Conservation (phyloP, 2,888 invertebrate genomes). For the Oithona nana region DNA sequence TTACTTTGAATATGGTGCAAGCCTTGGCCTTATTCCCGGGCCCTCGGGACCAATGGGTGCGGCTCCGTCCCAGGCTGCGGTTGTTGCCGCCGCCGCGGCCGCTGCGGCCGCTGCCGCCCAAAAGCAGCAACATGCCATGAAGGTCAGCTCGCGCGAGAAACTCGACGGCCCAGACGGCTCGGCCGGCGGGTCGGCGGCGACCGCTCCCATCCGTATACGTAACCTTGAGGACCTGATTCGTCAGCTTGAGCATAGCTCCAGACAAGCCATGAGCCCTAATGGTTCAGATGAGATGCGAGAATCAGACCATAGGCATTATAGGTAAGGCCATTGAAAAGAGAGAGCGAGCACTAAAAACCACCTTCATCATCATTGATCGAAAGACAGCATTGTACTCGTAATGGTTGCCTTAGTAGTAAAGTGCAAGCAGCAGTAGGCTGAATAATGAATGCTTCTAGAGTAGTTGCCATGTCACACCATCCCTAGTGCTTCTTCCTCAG, state of each 20-base stretch:
- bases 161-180: constrained; percentile 32
- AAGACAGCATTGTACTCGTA: too few relatives aligned
- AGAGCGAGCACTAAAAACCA: too few relatives aligned
- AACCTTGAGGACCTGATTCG: constrained; percentile 76
- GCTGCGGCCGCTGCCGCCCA: constrained; percentile 26
- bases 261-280: constrained; percentile 66
- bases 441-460: neutral
- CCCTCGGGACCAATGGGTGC: constrained; percentile 34
- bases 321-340: constrained; percentile 5
- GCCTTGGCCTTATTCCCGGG: constrained; percentile 47
- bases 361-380: too few relatives aligned
- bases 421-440: neutral
- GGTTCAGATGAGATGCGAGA: constrained; percentile 72
- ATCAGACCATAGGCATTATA: constrained; percentile 58
- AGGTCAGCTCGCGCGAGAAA: constrained; percentile 20
- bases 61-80: constrained; percentile 18
- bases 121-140: constrained; percentile 23
- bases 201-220: constrained; percentile 64
- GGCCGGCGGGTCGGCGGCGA: constrained; percentile 39
- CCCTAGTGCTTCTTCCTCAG: too few relatives aligned
- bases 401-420: too few relatives aligned
- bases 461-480: too few relatives aligned
- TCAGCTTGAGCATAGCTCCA: constrained; percentile 14
- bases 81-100: constrained; percentile 22
- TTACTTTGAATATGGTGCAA: constrained; percentile 32